A percentile compares a stretch with the other conserved stretches of the same genome.
Conservation (phyloP, 2,888 invertebrate species). For the Rhaphigaster nebulosa region DNA sequence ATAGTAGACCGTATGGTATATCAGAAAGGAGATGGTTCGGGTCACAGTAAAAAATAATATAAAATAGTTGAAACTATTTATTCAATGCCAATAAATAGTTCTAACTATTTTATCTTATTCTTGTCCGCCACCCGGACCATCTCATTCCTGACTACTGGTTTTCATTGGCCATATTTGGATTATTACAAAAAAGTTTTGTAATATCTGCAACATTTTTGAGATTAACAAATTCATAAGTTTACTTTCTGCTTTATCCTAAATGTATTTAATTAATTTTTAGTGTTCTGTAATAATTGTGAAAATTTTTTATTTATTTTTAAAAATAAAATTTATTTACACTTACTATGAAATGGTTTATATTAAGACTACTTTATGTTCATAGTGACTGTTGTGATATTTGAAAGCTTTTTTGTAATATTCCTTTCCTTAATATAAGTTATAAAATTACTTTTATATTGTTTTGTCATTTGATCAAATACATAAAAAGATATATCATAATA, state of each 20-base stretch:
- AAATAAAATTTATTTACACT: background rate
- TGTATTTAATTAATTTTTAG: background rate
- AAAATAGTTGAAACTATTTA: no score
- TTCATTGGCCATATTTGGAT: background rate
- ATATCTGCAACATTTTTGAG: background rate
- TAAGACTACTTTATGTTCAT: background rate
- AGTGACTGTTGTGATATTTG: background rate
- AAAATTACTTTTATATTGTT: background rate
- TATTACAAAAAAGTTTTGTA: background rate
- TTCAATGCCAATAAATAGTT: no score
- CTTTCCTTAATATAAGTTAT: background rate
- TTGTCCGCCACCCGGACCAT: no score
- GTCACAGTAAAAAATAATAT: no score
- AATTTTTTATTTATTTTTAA: no score
- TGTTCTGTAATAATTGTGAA: no score
- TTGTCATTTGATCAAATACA: slow-evolving; percentile 13
- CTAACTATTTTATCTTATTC: no score
- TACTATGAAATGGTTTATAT: background rate
- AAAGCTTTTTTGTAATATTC: background rate
- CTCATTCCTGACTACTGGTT: no score
- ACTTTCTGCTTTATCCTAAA: background rate
- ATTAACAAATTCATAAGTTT: background rate
- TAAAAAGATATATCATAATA: background rate
- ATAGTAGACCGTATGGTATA: no score
- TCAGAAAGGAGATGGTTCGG: no score